Percentiles rank a stretch among this genome's conserved stretches.
Evolutionary conservation across 2,888 invertebrate genomes (phyloP).

Genomic region (Diloba caeruleocephala): DNA sequence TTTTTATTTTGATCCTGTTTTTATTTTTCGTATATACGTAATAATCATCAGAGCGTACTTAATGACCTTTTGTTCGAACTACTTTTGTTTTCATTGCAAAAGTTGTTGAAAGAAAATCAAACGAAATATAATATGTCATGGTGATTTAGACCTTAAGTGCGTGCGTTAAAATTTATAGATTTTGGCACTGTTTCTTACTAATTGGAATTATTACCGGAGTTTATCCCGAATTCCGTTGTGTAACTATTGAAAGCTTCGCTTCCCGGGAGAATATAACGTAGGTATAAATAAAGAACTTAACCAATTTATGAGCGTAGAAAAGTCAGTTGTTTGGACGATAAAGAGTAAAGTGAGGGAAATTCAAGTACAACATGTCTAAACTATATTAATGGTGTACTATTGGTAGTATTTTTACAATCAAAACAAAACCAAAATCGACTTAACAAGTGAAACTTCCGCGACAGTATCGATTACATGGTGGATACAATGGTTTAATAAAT

Average conservation of each 20-base stretch:
- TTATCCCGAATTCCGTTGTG: conserved; percentile 14
- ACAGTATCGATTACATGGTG: too few species aligned
- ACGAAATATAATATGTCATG: conserved; percentile 10
- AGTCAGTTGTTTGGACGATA: conserved; percentile 1
- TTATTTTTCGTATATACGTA: conserved; percentile 26
- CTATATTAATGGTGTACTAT: too few species aligned
- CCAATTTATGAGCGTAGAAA: not conserved
- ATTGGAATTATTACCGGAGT: conserved; percentile 10
- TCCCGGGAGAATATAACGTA: not conserved
- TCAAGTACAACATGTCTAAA: too few species aligned
- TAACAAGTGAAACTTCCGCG: too few species aligned
- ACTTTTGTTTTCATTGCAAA: conserved; percentile 39
- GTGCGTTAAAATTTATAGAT: conserved; percentile 19
- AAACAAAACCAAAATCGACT: too few species aligned
- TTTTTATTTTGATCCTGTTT: conserved; percentile 14
- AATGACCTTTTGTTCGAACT: conserved; percentile 28
- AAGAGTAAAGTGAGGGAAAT: too few species aligned
- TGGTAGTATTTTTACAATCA: too few species aligned
- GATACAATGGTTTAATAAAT: too few species aligned
- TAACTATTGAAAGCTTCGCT: conserved; percentile 13
- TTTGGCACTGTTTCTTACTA: not conserved
- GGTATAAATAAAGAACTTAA: conserved; percentile 24
- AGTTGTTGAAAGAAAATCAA: conserved; percentile 24
- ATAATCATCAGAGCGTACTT: conserved; percentile 2
- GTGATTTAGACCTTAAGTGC: conserved; percentile 17